These are phyloP conservation scores for Laterallus jamaicensis DNA, from an alignment of 2,113 vertebrate genomes.

Conservation along the genomic window DNA sequence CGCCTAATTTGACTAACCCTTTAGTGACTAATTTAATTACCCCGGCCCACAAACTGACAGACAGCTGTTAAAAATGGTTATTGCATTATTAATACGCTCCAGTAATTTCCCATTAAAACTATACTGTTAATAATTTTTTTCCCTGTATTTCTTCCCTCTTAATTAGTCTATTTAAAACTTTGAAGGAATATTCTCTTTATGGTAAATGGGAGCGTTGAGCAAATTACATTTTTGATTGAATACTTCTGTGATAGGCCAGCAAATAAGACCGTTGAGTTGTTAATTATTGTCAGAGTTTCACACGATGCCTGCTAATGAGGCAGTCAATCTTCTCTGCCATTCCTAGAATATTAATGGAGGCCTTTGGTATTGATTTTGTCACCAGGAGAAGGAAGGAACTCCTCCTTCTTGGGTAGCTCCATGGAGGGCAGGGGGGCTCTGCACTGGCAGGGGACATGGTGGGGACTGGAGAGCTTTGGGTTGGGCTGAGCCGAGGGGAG, in stretches of 20 bases:
- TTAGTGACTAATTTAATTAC: constrained; percentile 82
- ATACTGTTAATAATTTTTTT: constrained; percentile 79
- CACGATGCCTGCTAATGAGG: constrained; percentile 80
- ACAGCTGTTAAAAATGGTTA: constrained; percentile 83
- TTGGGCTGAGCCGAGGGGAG: neutral
- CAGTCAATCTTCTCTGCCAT: constrained; percentile 80
- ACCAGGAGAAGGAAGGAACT: constrained; percentile 1
- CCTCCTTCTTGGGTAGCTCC: neutral
- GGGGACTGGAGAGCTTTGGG: neutral
- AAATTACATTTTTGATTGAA: constrained; percentile 88
- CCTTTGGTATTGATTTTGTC: constrained; percentile 32
- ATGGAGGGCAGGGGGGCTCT: neutral
- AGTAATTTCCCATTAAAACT: constrained; percentile 84
- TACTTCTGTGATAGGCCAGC: constrained; percentile 84
- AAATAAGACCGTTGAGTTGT: constrained; percentile 83
- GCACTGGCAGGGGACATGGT: neutral
- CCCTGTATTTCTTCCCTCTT: constrained; percentile 82
- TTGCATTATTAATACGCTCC: constrained; percentile 82
- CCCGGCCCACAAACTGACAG: constrained; percentile 76
- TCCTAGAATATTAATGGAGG: constrained; percentile 75
- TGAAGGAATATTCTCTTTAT: constrained; percentile 80
- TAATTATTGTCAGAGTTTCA: constrained; percentile 85
- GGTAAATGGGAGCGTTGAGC: constrained; percentile 77
- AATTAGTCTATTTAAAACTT: constrained; percentile 87
- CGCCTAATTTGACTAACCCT: constrained; percentile 71